Conservation (phyloP, 2,113 vertebrate species). For the Calyptomena viridis region DNA sequence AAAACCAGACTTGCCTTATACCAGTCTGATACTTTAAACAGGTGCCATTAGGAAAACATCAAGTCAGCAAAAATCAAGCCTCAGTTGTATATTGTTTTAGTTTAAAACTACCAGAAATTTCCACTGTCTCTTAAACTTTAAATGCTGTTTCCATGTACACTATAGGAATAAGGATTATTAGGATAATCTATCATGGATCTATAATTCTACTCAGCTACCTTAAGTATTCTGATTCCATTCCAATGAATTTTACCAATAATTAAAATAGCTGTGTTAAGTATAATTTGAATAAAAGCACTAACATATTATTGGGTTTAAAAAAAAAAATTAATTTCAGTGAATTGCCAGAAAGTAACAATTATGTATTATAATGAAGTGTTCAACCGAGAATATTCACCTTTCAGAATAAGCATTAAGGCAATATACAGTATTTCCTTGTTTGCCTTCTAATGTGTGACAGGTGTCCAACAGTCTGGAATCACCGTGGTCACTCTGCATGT, state of each 20-base stretch:
- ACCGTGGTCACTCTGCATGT: neutral
- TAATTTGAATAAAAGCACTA: neutral
- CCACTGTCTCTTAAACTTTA: neutral
- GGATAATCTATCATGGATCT: neutral
- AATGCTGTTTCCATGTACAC: neutral
- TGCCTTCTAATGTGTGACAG: neutral
- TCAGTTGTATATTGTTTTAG: neutral
- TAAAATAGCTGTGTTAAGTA: neutral
- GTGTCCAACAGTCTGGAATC: neutral
- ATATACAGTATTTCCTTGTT: neutral
- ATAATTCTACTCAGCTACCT: neutral
- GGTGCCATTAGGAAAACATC: neutral
- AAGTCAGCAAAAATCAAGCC: neutral
- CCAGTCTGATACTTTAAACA: neutral
- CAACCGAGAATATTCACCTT: conserved; percentile 1
- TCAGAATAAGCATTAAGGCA: neutral
- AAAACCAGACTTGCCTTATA: neutral
- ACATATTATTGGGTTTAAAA: neutral
- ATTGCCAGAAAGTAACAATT: neutral
- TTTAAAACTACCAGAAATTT: neutral
- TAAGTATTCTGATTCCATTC: neutral
- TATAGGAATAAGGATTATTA: neutral
- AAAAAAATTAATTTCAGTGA: neutral
- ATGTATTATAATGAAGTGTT: neutral
- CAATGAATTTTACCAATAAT: neutral